Evolutionary conservation across 2,113 vertebrate species (phyloP), one percentile per base, ranked within the genome.

Genomic region (Clinocottus analis): DNA sequence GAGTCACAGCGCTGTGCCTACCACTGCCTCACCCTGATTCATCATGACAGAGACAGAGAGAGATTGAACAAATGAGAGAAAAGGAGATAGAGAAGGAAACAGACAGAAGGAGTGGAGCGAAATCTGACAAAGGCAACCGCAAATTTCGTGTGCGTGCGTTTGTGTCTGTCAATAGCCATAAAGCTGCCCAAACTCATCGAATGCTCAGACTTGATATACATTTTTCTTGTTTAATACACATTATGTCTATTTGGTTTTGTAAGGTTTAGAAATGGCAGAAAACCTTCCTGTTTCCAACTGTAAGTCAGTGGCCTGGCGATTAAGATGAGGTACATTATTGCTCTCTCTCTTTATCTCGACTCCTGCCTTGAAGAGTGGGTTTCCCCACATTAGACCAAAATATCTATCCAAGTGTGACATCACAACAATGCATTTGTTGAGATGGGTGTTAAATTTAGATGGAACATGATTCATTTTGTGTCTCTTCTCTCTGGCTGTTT

Each of bases 1-100:
- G 72, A 87, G 85, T 88, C 86, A 76, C 77, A 78, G 80, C 19
- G 55, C 85, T 72, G 90, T 90, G 91, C 93, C 90, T 91, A 86
- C 91, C 91, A 79, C 91, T 70, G 91, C 89, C 89, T 89, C 63
- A 68, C 90, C 83, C 83, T 87, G 67, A 91, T 93, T 89, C 88
- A 91, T 82, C 61, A 56, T 85, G 90, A 85, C 71, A 66, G 78
- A 86, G 90, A 85, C 71, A 66, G 78, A 86, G 82, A 86, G 79
- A 75, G 83, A 67, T 19, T 89, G 86, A 81, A 77, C 35, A 67
- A 89, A 89, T 27, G 43, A 89, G 78, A 68, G 55, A 49, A 62
- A 72, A 66, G 63, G 60, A 77, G 68, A 63, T 16, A 63, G 82
- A 75, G 51, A 87, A 87, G 69, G 45, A 43, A 12, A 33, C 78